Evolutionary conservation across 1,140 invertebrate species (phyloP).

Genomic region (Pseudachorutes palmiensis): DNA sequence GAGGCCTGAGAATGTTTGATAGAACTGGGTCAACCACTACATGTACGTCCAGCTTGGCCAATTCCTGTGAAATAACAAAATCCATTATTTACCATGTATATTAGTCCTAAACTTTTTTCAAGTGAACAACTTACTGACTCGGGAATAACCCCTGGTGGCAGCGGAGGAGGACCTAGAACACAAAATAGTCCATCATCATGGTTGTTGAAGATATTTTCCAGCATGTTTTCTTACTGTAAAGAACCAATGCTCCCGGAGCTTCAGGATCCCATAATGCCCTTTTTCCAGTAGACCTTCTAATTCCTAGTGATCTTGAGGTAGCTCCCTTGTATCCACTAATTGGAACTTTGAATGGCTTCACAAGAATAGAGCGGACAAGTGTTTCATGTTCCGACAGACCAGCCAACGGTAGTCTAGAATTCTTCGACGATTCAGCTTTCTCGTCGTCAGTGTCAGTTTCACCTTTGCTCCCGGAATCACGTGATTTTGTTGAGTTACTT

Average conservation of each 20-base stretch:
- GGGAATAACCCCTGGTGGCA: slow-evolving; percentile 60
- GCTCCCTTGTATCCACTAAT: slow-evolving; percentile 73
- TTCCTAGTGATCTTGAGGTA: slow-evolving; percentile 63
- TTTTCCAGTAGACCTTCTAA: slow-evolving; percentile 58
- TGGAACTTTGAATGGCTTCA: slow-evolving; percentile 85
- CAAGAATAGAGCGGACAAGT: slow-evolving; percentile 70
- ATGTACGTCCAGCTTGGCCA: slow-evolving; percentile 62
- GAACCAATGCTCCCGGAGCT: slow-evolving; percentile 83
- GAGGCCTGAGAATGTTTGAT: slow-evolving; percentile 82
- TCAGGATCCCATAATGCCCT: slow-evolving; percentile 85
- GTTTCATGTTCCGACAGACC: slow-evolving; percentile 54
- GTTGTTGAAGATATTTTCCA: not conserved
- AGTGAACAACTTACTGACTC: not conserved
- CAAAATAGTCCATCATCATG: not conserved
- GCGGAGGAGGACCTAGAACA: slow-evolving; percentile 47
- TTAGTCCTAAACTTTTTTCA: too few species aligned
- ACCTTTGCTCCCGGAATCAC: too few species aligned
- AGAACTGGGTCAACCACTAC: slow-evolving; percentile 91
- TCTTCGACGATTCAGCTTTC: not conserved
- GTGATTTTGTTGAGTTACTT: too few species aligned
- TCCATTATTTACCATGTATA: too few species aligned
- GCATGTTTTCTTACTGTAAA: slow-evolving; percentile 57
- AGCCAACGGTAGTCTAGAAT: slow-evolving; percentile 13
- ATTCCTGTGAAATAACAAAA: slow-evolving; percentile 26
- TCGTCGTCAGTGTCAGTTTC: slow-evolving; percentile 40